Conservation (phyloP, 92 coral and sea anemone species). For the Chrysogorgia sp. region DNA sequence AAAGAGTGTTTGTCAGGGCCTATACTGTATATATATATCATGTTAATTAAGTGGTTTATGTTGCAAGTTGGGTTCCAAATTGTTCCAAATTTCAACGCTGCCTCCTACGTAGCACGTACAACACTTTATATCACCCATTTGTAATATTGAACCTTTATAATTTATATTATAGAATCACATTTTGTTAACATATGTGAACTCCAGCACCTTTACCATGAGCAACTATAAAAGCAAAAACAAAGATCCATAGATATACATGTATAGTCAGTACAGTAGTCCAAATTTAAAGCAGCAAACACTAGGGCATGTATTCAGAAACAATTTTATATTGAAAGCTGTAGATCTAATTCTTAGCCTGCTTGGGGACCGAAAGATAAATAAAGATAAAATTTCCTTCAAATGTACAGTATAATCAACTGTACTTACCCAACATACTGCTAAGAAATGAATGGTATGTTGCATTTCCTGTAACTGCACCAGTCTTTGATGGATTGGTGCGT, state of each 20-base stretch:
- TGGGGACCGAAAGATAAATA: too few relatives aligned
- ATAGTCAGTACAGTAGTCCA: too few relatives aligned
- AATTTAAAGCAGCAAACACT: too few relatives aligned
- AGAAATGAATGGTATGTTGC: constrained; percentile 80
- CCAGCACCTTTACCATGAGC: constrained; percentile 28
- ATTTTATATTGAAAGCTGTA: background rate
- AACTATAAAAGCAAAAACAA: constrained; percentile 1
- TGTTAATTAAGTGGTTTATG: too few relatives aligned
- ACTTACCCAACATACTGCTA: constrained; percentile 76
- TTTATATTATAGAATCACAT: too few relatives aligned
- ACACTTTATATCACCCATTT: background rate
- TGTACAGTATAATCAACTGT: background rate
- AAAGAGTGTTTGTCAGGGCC: too few relatives aligned
- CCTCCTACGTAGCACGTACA: too few relatives aligned
- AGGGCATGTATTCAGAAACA: constrained; percentile 2
- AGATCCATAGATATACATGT: background rate
- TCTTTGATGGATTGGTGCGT: constrained; percentile 70
- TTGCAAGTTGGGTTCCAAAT: too few relatives aligned
- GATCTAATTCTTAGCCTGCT: background rate
- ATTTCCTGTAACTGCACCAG: constrained; percentile 82
- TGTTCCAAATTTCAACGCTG: too few relatives aligned
- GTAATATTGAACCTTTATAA: too few relatives aligned
- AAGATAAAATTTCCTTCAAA: too few relatives aligned
- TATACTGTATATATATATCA: too few relatives aligned
- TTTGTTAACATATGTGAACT: constrained; percentile 15